phyloP scores from a whole-genome alignment of 2,888 invertebrate species.

The Chouioia cunea region DNA sequence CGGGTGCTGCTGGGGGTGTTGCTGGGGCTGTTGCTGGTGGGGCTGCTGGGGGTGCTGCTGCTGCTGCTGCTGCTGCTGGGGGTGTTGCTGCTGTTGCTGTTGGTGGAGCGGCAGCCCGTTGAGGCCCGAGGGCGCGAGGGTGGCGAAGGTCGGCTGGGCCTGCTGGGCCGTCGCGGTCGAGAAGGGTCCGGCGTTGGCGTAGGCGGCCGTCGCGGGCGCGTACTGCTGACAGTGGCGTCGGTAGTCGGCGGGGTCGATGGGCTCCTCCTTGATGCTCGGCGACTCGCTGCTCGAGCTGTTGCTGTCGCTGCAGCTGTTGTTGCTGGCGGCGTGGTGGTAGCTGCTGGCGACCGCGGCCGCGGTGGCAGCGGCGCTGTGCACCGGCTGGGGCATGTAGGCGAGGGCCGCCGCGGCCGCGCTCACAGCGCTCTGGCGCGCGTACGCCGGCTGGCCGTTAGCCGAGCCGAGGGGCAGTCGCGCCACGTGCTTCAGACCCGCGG shows the following conservation, averaged over 20 bases:
- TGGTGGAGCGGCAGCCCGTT: slow-evolving; percentile 54
- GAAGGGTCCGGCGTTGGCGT: slow-evolving; percentile 62
- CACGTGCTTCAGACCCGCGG: slow-evolving; percentile 61
- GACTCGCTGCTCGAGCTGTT: slow-evolving; percentile 77
- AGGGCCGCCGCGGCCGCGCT: slow-evolving; percentile 72
- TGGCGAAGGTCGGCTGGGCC: slow-evolving; percentile 73
- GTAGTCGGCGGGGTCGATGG: slow-evolving; percentile 83
- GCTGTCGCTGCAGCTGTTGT: slow-evolving; percentile 73
- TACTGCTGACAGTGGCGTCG: slow-evolving; percentile 75
- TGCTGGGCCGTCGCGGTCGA: slow-evolving; percentile 68
- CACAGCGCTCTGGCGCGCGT: slow-evolving; percentile 68
- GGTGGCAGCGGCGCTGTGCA: slow-evolving; percentile 81
- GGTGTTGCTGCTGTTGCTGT: slow-evolving; percentile 52
- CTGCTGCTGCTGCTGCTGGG: slow-evolving; percentile 60
- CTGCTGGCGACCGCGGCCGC: slow-evolving; percentile 74
- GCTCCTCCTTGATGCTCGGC: slow-evolving; percentile 89
- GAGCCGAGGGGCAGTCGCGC: slow-evolving; percentile 67
- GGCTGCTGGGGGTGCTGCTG: slow-evolving; percentile 30
- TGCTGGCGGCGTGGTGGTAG: slow-evolving; percentile 72
- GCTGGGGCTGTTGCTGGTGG: slow-evolving; percentile 46
- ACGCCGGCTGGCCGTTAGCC: slow-evolving; percentile 88
- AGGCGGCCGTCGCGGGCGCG: slow-evolving; percentile 61
- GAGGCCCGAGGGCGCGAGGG: slow-evolving; percentile 71
- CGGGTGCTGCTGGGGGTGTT: slow-evolving; percentile 60
- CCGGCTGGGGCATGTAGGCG: slow-evolving; percentile 93